A percentile compares a stretch with the other conserved stretches of the same genome.
These are phyloP conservation scores for Operophtera brumata DNA, from an alignment of 2,888 invertebrate species.

Conservation along the genomic window DNA sequence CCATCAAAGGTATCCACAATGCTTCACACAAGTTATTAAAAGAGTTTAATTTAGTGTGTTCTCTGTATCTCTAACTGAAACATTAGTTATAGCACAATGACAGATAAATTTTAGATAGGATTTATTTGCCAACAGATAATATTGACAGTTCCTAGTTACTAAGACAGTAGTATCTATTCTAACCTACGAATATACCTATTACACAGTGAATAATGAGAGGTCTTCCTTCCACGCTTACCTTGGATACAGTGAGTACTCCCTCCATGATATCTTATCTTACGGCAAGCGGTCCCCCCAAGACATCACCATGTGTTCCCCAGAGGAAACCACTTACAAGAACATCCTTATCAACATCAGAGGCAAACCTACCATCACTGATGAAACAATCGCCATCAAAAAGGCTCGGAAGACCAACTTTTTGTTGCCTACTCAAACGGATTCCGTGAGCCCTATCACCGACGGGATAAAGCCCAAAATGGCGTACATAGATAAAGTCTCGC, in stretches of 20 bases:
- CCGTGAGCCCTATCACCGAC: conserved; percentile 56
- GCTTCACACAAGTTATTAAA: too few relatives aligned
- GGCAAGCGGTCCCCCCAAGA: conserved; percentile 73
- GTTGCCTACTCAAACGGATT: conserved; percentile 61
- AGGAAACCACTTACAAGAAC: conserved; percentile 69
- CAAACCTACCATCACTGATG: conserved; percentile 62
- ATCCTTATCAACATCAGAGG: conserved; percentile 69
- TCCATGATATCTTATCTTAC: conserved; percentile 59
- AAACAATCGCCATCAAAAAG: conserved; percentile 63
- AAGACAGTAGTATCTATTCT: background rate
- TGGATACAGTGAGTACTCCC: conserved; percentile 76
- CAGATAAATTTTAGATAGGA: too few relatives aligned
- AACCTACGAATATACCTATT: conserved; percentile 28
- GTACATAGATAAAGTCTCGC: conserved; percentile 63
- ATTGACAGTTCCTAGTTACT: background rate
- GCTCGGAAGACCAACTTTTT: conserved; percentile 62
- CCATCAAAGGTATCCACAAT: too few relatives aligned
- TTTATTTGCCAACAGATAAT: too few relatives aligned
- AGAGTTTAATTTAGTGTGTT: too few relatives aligned
- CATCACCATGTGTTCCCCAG: conserved; percentile 73
- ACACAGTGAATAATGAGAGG: conserved; percentile 37
- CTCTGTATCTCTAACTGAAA: too few relatives aligned
- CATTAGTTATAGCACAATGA: too few relatives aligned
- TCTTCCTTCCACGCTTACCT: conserved; percentile 45
- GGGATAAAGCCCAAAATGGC: conserved; percentile 67